A percentile compares a stretch with the other conserved stretches of the same genome.
These are phyloP conservation scores for Ichneumon xanthorius DNA, from an alignment of 2,888 invertebrate genomes.

Conservation along the genomic window DNA sequence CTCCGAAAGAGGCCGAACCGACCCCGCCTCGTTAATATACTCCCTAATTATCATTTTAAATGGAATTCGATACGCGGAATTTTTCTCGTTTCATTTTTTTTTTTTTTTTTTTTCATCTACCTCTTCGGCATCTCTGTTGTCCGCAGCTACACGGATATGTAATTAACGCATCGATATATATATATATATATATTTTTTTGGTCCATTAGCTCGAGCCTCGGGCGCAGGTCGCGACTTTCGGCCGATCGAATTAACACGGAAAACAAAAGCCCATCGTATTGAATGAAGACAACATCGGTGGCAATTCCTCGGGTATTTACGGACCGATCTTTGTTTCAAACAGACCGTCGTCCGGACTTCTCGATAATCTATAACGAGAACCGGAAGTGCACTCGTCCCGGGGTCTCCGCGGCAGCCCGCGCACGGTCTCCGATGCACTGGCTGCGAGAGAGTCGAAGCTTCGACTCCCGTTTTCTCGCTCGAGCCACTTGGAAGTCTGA, in stretches of 20 bases:
- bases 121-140: neutral
- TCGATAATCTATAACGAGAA: slow-evolving; percentile 60
- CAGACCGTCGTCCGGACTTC: slow-evolving; percentile 47
- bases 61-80: slow-evolving; percentile 61
- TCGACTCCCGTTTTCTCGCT: slow-evolving; percentile 36
- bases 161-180: slow-evolving; percentile 44
- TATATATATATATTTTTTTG: neutral
- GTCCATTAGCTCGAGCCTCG: neutral
- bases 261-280: neutral
- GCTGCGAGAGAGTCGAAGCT: neutral
- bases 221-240: neutral
- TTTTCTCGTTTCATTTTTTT: slow-evolving; percentile 29
- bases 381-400: slow-evolving; percentile 63
- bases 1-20: slow-evolving; percentile 20
- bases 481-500: slow-evolving; percentile 60
- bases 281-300: neutral
- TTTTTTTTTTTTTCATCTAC: neutral
- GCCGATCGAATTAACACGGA: neutral
- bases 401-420: neutral
- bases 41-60: slow-evolving; percentile 63
- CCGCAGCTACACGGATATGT: slow-evolving; percentile 16
- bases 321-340: slow-evolving; percentile 40
- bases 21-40: slow-evolving; percentile 45
- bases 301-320: neutral
- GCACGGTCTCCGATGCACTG: neutral